A percentile compares a stretch with the other conserved stretches of the same genome.
Evolutionary conservation across 2,113 vertebrate species (phyloP).

Genomic region (Abramis brama): DNA sequence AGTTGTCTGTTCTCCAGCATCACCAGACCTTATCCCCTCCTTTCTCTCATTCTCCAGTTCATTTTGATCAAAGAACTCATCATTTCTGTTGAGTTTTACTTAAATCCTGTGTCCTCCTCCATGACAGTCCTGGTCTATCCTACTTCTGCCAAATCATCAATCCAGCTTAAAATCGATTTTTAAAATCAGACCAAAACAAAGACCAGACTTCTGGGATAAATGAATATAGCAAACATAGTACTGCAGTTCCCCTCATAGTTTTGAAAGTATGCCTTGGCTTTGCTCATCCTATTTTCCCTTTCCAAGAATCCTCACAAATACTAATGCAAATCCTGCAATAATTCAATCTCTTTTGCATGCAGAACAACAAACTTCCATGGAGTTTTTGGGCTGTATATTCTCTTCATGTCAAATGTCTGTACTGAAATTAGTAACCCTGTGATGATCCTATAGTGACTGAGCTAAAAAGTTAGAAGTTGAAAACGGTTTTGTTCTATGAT

Average conservation of each 20-base stretch:
- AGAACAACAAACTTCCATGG: not conserved
- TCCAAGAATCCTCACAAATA: constrained; percentile 21
- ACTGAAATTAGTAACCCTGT: not conserved
- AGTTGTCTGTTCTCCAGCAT: not conserved
- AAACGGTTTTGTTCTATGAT: not conserved
- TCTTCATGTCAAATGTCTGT: not conserved
- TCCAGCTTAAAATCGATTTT: not conserved
- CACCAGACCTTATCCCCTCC: not conserved
- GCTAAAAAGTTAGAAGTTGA: not conserved
- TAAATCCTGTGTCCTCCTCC: constrained; percentile 30
- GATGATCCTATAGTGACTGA: not conserved
- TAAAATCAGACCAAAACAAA: not conserved
- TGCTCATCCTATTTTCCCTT: not conserved
- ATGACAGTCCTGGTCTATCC: not conserved
- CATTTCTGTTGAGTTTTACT: constrained; percentile 6
- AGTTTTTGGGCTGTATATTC: not conserved
- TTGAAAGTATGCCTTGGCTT: not conserved
- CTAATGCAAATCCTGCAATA: constrained; percentile 10
- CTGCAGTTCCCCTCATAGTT: not conserved
- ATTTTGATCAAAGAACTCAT: constrained; percentile 14
- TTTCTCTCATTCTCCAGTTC: constrained; percentile 11
- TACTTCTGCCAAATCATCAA: constrained; percentile 6
- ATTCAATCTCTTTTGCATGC: not conserved
- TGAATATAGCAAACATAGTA: not conserved
- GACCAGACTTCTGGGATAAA: not conserved